phyloP scores from a whole-genome alignment of 2,888 invertebrate species.

The Carcina quercana region DNA sequence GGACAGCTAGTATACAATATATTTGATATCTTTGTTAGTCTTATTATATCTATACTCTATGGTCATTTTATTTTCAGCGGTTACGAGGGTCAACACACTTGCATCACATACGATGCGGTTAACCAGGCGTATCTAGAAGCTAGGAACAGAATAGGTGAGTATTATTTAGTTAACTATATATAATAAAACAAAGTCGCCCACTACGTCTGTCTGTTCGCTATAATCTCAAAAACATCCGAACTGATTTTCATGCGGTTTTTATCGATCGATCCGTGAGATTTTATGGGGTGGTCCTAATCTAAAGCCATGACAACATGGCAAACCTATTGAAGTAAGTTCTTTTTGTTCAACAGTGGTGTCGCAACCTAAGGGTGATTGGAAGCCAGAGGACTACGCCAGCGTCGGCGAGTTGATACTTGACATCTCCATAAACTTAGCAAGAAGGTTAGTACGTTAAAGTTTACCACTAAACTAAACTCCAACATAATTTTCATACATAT shows the following conservation, averaged over 20 bases:
- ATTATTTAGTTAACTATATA: not conserved
- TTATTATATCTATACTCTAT: too few species aligned
- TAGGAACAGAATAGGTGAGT: slow-evolving; percentile 91
- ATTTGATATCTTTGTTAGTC: too few species aligned
- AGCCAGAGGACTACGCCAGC: slow-evolving; percentile 88
- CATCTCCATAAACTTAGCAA: slow-evolving; percentile 86
- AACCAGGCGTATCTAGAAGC: slow-evolving; percentile 92
- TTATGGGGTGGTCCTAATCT: too few species aligned
- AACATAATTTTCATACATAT: too few species aligned
- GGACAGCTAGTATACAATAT: too few species aligned
- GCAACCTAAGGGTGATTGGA: slow-evolving; percentile 87
- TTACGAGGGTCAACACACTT: slow-evolving; percentile 82
- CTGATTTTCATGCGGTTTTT: too few species aligned
- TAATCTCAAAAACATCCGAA: too few species aligned
- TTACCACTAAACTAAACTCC: too few species aligned
- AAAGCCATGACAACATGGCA: too few species aligned
- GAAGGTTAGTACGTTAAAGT: slow-evolving; percentile 78
- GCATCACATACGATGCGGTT: slow-evolving; percentile 92
- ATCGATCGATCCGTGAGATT: too few species aligned
- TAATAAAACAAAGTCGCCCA: slow-evolving; percentile 1
- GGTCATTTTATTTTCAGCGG: slow-evolving; percentile 70
- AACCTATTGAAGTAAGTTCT: too few species aligned
- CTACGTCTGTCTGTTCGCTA: too few species aligned
- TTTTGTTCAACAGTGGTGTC: slow-evolving; percentile 79
- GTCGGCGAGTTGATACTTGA: slow-evolving; percentile 91